Base-by-base conservation (phyloP, 2,888 invertebrate species). In the Drosophila eohydei region DNA sequence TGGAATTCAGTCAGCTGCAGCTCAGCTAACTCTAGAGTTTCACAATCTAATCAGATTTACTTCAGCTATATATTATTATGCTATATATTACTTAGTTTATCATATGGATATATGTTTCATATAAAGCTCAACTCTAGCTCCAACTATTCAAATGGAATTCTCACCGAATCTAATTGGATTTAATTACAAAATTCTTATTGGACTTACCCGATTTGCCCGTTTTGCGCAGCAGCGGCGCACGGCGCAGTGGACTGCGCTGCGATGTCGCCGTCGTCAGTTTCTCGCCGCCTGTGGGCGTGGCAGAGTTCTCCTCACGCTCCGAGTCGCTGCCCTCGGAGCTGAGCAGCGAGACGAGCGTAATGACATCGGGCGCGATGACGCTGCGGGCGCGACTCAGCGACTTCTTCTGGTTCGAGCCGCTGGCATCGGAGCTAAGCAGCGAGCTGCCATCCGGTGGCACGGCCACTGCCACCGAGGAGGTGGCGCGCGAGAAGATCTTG, bases 331-430 rank as follows among this genome's bases (percentile, higher is more conserved):
- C 95, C 21, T 94, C 94, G 0, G 95, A 95, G 84, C 95, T 95
- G 4, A 95, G 93, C 50, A 96, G 91, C 0, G 95, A 95, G 0
- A 96, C 95, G 94, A 95, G 94, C 0, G 96, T 96, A 1, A 95
- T 94, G 40, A 96, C 93, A 83, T 93, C 93, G 7, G 92, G 89
- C 0, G 90, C 91, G 50, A 91, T 83, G 3, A 90, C 87, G 16
- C 93, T 92, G 60, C 91, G 89, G 0, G 92, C 80, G 26, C 92
- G 89, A 36, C 89, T 78, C 21, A 91, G 62, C 0, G 83, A 64
- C 52, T 91, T 90, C 70, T 91, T 92, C 21, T 21, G 21, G 16
- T 26, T 56, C 52, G 65, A 58, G 30, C 55, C 62, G 43, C 58
- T 9, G 28, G 69, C 68, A 30, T 82, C 70, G 44, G 50, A 16